A percentile compares a stretch with the other conserved stretches of the same genome.
phyloP scores from a whole-genome alignment of 2,113 vertebrate species.

The Rhinolophus ferrumequinum region DNA sequence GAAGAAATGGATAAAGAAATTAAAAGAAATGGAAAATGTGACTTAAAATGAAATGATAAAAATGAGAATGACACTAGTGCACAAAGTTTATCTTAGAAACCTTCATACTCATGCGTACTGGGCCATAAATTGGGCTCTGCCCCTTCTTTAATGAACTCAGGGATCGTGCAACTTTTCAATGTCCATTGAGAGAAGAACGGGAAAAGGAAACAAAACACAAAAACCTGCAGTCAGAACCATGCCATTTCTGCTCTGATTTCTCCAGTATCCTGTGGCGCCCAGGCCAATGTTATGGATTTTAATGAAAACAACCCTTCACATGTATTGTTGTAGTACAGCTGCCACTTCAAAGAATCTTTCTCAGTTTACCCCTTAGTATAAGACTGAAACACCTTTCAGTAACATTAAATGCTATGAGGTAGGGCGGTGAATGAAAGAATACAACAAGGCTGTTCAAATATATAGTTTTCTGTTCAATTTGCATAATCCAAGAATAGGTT shows the following conservation, averaged over 20 bases:
- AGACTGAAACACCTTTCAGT: neutral
- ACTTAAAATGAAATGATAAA: neutral
- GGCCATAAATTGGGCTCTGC: neutral
- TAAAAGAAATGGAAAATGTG: neutral
- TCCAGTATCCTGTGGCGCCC: neutral
- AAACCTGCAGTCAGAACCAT: neutral
- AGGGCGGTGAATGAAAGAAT: neutral
- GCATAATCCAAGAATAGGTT: neutral
- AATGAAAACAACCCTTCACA: constrained; percentile 1
- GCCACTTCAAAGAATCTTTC: neutral
- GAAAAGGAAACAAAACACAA: neutral
- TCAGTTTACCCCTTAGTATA: neutral
- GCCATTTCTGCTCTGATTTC: neutral
- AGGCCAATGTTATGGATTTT: neutral
- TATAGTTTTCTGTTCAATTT: neutral
- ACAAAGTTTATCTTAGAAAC: neutral
- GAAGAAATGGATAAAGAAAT: neutral
- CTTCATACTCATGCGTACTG: neutral
- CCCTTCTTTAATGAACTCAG: neutral
- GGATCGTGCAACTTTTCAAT: neutral
- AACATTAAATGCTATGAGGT: neutral
- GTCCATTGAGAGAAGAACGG: neutral
- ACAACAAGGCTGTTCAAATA: neutral
- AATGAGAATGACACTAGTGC: neutral
- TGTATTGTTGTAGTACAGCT: neutral